These are phyloP conservation scores for Phymastichus coffea DNA, from an alignment of 1,140 invertebrate genomes.

Conservation along the genomic window DNA sequence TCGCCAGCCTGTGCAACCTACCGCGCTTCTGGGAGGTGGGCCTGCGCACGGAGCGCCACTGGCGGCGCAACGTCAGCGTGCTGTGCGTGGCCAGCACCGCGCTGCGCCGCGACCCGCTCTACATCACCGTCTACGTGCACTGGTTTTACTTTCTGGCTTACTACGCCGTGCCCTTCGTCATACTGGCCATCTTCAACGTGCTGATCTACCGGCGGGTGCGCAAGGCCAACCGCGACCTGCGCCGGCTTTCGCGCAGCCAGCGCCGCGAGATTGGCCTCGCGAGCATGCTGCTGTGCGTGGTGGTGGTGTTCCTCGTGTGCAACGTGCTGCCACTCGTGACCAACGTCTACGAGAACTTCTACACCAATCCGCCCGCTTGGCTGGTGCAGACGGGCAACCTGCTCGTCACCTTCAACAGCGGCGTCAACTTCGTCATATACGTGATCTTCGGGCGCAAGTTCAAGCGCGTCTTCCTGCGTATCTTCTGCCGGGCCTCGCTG, in stretches of 20 bases:
- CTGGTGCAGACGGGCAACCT: conserved; percentile 87
- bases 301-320: conserved; percentile 92
- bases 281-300: conserved; percentile 91
- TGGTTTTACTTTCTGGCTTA: conserved; percentile 91
- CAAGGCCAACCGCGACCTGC: conserved; percentile 79
- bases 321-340: conserved; percentile 88
- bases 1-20: conserved; percentile 85
- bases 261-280: conserved; percentile 85
- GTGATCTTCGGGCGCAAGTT: conserved; percentile 97
- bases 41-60: conserved; percentile 50
- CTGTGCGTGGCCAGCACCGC: conserved; percentile 70
- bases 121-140: conserved; percentile 85
- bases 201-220: conserved; percentile 85
- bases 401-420: conserved; percentile 94
- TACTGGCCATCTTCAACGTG: conserved; percentile 82
- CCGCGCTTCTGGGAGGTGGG: conserved; percentile 77
- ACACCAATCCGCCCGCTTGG: conserved; percentile 53
- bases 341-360: conserved; percentile 83
- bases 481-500: conserved; percentile 73
- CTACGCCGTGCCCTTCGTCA: conserved; percentile 86
- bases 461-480: conserved; percentile 81
- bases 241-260: conserved; percentile 76
- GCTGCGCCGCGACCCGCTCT: conserved; percentile 70
- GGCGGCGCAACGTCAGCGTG: conserved; percentile 62
- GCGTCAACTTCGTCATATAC: conserved; percentile 96